Percentiles rank a stretch among this genome's conserved stretches.
These are phyloP conservation scores for Drosophila willistoni DNA, from an alignment of 1,140 invertebrate species.

Conservation along the genomic window DNA sequence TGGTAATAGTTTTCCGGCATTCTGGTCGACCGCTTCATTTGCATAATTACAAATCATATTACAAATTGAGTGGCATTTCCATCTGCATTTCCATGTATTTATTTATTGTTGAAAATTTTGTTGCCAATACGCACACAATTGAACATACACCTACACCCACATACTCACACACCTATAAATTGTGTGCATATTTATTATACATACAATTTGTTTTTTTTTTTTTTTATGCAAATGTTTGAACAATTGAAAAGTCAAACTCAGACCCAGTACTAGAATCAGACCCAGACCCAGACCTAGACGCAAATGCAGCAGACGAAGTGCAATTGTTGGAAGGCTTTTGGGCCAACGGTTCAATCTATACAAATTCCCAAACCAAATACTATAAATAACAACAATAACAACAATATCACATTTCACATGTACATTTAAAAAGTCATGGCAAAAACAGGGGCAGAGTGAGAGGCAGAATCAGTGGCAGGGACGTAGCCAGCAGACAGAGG, in stretches of 20 bases:
- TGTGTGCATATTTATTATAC: background rate
- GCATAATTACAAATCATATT: conserved; percentile 80
- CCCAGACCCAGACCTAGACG: background rate
- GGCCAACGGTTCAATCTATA: conserved; percentile 4
- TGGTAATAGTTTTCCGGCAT: conserved; percentile 23
- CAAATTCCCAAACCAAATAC: conserved; percentile 14
- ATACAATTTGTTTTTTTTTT: conserved; percentile 27
- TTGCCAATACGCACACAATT: conserved; percentile 32
- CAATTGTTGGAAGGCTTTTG: conserved; percentile 18
- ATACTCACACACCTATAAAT: no score
- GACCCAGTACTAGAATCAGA: background rate
- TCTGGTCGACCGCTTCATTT: conserved; percentile 56
- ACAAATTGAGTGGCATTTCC: conserved; percentile 45
- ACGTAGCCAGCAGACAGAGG: no score
- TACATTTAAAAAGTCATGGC: conserved; percentile 10
- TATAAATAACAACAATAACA: conserved; percentile 17
- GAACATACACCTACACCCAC: background rate
- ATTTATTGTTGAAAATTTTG: conserved; percentile 43
- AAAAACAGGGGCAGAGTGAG: no score
- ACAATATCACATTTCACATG: conserved; percentile 48
- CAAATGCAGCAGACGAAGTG: background rate
- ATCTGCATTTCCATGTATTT: conserved; percentile 34
- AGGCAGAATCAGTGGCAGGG: background rate
- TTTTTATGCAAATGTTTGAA: conserved; percentile 63
- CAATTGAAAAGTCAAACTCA: conserved; percentile 67